Conservation (phyloP, 2,888 invertebrate genomes). For the Helleia helle region DNA sequence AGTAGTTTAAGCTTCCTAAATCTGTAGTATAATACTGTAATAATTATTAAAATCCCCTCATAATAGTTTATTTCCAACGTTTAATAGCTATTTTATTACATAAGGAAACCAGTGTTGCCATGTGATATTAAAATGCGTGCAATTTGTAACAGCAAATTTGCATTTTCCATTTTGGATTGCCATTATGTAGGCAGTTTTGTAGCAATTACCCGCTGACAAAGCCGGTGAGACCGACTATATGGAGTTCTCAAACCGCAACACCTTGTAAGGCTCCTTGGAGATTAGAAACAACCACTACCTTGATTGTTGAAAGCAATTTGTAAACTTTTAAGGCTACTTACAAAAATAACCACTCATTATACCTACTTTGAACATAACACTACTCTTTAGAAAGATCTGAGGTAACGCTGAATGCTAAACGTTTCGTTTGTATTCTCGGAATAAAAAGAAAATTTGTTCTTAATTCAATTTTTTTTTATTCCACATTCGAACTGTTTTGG, state of each 20-base stretch:
- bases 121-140: neutral
- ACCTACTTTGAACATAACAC: neutral
- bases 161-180: neutral
- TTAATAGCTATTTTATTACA: too few relatives aligned
- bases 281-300: slow-evolving; percentile 20
- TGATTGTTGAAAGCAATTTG: slow-evolving; percentile 4
- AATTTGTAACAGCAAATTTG: neutral
- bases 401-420: too few relatives aligned
- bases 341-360: slow-evolving; percentile 1
- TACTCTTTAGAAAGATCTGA: neutral
- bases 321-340: neutral
- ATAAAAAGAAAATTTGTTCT: too few relatives aligned
- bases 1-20: too few relatives aligned
- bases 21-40: too few relatives aligned
- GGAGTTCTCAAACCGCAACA: slow-evolving; percentile 33
- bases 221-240: slow-evolving; percentile 36
- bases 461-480: too few relatives aligned
- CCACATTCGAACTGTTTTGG: too few relatives aligned
- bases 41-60: too few relatives aligned
- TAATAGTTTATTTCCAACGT: too few relatives aligned
- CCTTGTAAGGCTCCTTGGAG: slow-evolving; percentile 44
- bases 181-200: slow-evolving; percentile 33
- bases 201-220: slow-evolving; percentile 41
- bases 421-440: too few relatives aligned
- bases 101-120: too few relatives aligned